Conservation (phyloP, 1,140 invertebrate species). For the Drosophila arizonae region DNA sequence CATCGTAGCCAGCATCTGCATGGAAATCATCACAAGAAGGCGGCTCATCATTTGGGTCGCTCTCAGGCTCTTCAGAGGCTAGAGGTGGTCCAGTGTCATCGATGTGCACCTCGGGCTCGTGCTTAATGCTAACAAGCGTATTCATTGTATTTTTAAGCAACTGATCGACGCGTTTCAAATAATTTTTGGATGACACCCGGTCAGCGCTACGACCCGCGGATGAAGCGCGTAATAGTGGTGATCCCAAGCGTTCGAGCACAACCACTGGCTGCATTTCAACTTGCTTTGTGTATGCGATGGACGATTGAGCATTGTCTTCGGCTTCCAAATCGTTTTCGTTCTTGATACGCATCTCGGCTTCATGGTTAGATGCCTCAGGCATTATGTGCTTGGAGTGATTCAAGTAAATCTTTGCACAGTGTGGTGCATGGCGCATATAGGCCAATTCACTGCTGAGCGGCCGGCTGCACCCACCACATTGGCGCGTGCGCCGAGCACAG, state of each 20-base stretch:
- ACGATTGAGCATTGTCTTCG: constrained; percentile 40
- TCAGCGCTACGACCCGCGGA: constrained; percentile 42
- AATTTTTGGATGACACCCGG: constrained; percentile 67
- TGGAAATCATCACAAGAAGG: constrained; percentile 47
- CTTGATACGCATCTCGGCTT: constrained; percentile 66
- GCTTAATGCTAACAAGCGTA: constrained; percentile 77
- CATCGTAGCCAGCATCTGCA: constrained; percentile 32
- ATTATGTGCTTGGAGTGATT: constrained; percentile 72
- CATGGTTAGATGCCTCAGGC: constrained; percentile 51
- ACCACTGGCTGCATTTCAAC: constrained; percentile 67
- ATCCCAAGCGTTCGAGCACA: constrained; percentile 63
- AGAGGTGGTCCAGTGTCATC: constrained; percentile 46
- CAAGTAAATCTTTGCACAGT: constrained; percentile 69
- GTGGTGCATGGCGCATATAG: constrained; percentile 67
- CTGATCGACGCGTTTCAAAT: constrained; percentile 76
- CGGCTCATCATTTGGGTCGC: constrained; percentile 29
- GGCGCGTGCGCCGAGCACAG: constrained; percentile 69
- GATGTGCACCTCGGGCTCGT: constrained; percentile 76
- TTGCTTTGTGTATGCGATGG: constrained; percentile 28
- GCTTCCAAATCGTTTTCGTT: constrained; percentile 67
- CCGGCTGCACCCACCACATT: constrained; percentile 73
- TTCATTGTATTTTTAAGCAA: constrained; percentile 73
- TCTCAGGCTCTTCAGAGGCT: constrained; percentile 23
- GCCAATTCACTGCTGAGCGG: constrained; percentile 49
- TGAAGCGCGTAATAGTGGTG: constrained; percentile 47